These are phyloP conservation scores for Lepilemur septentrionalis DNA, from an alignment of 2,797 vertebrate species.

Conservation along the genomic window DNA sequence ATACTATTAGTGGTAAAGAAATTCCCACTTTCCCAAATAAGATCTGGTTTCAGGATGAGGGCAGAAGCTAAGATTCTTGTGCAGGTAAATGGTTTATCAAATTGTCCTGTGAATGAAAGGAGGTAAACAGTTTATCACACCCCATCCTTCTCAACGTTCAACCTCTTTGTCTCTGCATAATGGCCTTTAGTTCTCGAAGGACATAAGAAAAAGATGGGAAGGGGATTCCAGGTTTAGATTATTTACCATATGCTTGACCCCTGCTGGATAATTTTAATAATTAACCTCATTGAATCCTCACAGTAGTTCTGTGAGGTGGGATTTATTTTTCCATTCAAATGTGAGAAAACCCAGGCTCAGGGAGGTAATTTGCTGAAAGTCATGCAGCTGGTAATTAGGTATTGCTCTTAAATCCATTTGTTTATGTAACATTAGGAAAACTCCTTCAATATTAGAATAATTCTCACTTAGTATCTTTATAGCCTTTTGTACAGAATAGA, in stretches of 20 bases:
- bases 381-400: background rate
- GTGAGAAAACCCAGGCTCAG: background rate
- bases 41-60: background rate
- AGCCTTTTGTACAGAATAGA: background rate
- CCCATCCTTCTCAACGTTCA: background rate
- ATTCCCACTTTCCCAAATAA: background rate
- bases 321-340: conserved; percentile 7
- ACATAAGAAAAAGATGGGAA: background rate
- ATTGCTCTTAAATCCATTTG: background rate
- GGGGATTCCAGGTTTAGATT: background rate
- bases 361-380: background rate
- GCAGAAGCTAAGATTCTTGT: background rate
- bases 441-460: background rate
- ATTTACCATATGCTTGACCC: background rate
- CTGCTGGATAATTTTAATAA: background rate
- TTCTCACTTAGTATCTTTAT: background rate
- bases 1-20: background rate
- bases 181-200: background rate
- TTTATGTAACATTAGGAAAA: background rate
- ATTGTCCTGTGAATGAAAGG: background rate
- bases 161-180: background rate
- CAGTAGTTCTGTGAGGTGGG: background rate
- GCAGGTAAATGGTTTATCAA: background rate
- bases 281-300: background rate
- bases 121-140: background rate